A percentile compares a stretch with the other conserved stretches of the same genome.
Evolutionary conservation across 2,888 invertebrate genomes (phyloP).

Genomic region (Protodeltote pygarga): DNA sequence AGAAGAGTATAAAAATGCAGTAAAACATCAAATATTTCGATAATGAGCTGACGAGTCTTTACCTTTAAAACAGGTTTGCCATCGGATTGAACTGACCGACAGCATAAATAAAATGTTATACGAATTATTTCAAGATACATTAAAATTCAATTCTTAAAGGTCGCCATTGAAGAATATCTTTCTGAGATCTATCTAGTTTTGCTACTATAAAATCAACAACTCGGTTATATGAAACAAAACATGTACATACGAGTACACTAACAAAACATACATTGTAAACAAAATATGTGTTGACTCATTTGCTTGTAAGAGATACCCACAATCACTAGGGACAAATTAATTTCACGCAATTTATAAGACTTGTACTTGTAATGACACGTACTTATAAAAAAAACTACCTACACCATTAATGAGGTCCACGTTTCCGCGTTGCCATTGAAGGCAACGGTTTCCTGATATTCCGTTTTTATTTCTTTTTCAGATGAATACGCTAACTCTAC

Average conservation of each 20-base stretch:
- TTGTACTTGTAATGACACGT: not conserved
- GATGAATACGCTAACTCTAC: conserved; percentile 66
- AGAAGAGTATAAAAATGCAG: no score
- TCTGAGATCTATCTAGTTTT: no score
- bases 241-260: conserved; percentile 6
- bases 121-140: conserved; percentile 21
- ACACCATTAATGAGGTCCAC: conserved; percentile 14
- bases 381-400: not conserved
- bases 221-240: no score
- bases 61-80: conserved; percentile 33
- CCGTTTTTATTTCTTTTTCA: conserved; percentile 50
- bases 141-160: conserved; percentile 43
- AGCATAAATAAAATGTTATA: conserved; percentile 35
- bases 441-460: conserved; percentile 34
- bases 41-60: not conserved
- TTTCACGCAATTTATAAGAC: not conserved
- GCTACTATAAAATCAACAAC: no score
- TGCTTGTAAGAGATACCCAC: not conserved
- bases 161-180: conserved; percentile 18
- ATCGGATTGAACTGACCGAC: conserved; percentile 12
- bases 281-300: conserved; percentile 22
- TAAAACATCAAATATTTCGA: no score
- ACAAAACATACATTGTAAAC: conserved; percentile 13
- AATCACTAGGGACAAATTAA: not conserved
- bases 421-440: conserved; percentile 33